Evolutionary conservation across 2,113 vertebrate species (phyloP).

Genomic region (Megatriorchis doriae): DNA sequence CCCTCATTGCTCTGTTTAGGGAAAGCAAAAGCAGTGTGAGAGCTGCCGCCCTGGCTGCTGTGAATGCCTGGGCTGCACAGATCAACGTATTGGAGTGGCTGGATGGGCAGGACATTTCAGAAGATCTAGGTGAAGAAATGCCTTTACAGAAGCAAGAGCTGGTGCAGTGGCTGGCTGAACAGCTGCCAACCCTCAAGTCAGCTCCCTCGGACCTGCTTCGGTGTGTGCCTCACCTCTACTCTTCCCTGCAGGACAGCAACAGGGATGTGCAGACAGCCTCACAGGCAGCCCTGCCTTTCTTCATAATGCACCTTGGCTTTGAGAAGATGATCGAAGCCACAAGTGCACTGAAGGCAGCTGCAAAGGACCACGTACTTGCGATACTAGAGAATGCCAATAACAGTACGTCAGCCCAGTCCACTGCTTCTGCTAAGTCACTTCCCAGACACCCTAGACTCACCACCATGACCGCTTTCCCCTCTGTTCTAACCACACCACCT

Average conservation of each 20-base stretch:
- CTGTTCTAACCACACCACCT: conserved; percentile 38
- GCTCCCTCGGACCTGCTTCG: conserved; percentile 80
- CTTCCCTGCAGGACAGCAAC: conserved; percentile 84
- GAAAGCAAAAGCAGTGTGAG: conserved; percentile 85
- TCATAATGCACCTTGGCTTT: conserved; percentile 89
- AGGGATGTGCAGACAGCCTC: conserved; percentile 84
- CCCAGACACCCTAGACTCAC: conserved; percentile 63
- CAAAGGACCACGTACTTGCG: conserved; percentile 82
- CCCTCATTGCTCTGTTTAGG: conserved; percentile 83
- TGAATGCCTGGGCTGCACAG: conserved; percentile 89
- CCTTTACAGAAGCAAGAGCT: conserved; percentile 86
- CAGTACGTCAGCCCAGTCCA: conserved; percentile 77
- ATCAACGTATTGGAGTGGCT: conserved; percentile 88
- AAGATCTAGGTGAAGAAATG: conserved; percentile 85
- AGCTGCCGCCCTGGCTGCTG: conserved; percentile 75
- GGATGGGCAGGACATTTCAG: conserved; percentile 83
- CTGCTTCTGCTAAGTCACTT: conserved; percentile 59
- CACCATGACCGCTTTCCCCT: not conserved
- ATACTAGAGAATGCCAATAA: conserved; percentile 84
- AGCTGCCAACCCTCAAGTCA: conserved; percentile 77
- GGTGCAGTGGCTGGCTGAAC: conserved; percentile 85
- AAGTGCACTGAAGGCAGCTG: conserved; percentile 82
- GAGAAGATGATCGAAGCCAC: conserved; percentile 88
- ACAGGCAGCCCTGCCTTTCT: conserved; percentile 85
- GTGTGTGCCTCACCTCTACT: conserved; percentile 82